These are phyloP conservation scores for Pammene aurita DNA, from an alignment of 2,888 invertebrate genomes.

Conservation along the genomic window DNA sequence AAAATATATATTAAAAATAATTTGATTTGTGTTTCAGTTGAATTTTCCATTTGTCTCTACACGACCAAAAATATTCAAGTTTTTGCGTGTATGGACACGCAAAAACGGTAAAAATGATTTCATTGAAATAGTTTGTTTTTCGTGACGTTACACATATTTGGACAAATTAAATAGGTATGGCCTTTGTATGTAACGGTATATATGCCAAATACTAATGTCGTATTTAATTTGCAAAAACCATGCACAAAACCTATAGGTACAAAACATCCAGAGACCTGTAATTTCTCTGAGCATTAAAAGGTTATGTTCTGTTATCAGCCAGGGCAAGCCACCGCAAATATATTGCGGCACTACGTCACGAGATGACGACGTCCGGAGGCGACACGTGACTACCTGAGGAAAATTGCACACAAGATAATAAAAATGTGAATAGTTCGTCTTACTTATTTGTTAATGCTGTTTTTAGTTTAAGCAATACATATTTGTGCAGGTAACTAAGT, in stretches of 20 bases:
- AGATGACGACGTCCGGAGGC: constrained; percentile 53
- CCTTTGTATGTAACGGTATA: too few species aligned
- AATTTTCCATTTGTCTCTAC: too few species aligned
- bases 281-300: constrained; percentile 36
- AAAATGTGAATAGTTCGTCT: background rate
- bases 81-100: too few species aligned
- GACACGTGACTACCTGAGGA: constrained; percentile 44
- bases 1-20: too few species aligned
- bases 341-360: constrained; percentile 59
- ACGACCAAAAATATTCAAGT: too few species aligned
- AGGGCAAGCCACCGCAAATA: constrained; percentile 57
- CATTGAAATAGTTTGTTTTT: too few species aligned
- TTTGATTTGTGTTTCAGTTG: too few species aligned
- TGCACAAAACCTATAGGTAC: background rate
- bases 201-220: too few species aligned
- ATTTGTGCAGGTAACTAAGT: background rate
- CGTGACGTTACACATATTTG: too few species aligned
- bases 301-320: constrained; percentile 53
- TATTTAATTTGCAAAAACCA: too few species aligned
- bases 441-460: background rate
- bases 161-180: too few species aligned
- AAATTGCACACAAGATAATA: constrained; percentile 26
- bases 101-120: too few species aligned
- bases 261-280: constrained; percentile 24
- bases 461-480: background rate